Base-by-base conservation (phyloP, 1,140 invertebrate genomes). In the Ectropis grisescens region DNA sequence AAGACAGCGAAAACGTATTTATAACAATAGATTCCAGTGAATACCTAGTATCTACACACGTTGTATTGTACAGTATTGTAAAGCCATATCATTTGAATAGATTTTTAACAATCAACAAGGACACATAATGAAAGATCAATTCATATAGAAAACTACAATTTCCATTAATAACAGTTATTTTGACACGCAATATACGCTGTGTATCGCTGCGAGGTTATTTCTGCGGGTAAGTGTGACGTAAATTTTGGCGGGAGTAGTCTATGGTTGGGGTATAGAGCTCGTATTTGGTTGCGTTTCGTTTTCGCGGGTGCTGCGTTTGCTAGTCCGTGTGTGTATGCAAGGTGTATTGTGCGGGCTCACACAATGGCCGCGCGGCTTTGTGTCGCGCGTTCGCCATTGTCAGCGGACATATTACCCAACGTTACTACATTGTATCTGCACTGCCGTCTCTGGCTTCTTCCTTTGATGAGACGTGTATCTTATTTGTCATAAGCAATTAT, bases 361-460 rank as follows among this genome's bases (percentile, higher is more conserved):
- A 76, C 68, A 78, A 78, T 74, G 61, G 47, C 47, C 47, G 49
- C 49, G 57, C 41, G 58, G 67, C 66, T 78, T 78, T 78, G 72
- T 78, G 58, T 51, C 58, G 41, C 39, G 60, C 56, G 55, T 68
- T 76, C 62, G 69, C 69, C 64, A 72, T 78, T 78, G 72, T 78
- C 58, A 58, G 65, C 55, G 54, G 67, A 74, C 67, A 67, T 74
- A 75, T 78, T 78, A 74, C 68, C 65, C 61, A 72, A 72, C 66
- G 65, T 69, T 68, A 57, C 61, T 54, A 74, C 70, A 69, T 71
- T 71, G 71, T 79, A 67, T 64, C 71, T 68, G 52, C 55, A n/a
- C n/a, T 64, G 54, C 53, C 59, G 58, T 58, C 51, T 64, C 56
- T 60, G 52, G 50, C 56, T 66, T 59, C 58, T 72, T 72, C 59